These are phyloP conservation scores for Bugulina stolonifera DNA, from an alignment of 2,888 invertebrate species.

Conservation along the genomic window DNA sequence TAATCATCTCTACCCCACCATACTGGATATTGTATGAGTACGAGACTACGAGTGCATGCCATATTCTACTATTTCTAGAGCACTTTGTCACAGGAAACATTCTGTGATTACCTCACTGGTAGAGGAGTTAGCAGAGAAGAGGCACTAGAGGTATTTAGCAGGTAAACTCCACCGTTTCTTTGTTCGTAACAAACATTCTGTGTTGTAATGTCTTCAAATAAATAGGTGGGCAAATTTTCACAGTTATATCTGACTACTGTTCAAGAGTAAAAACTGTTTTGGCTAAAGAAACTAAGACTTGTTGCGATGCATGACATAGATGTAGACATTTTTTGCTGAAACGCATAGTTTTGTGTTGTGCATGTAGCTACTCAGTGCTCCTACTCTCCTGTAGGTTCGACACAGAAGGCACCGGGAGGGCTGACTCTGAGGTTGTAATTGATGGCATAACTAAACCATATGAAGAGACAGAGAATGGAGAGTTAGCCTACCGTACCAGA, in stretches of 20 bases:
- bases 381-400: slow-evolving; percentile 37
- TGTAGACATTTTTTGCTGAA: too few relatives aligned
- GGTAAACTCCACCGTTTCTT: slow-evolving; percentile 2
- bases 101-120: slow-evolving; percentile 46
- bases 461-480: slow-evolving; percentile 40
- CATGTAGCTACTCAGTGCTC: not conserved
- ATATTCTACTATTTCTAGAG: not conserved
- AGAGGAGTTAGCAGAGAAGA: slow-evolving; percentile 44
- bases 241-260: too few relatives aligned
- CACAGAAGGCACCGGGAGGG: slow-evolving; percentile 48
- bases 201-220: too few relatives aligned
- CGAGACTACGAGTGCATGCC: too few relatives aligned
- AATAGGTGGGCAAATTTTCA: too few relatives aligned
- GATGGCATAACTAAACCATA: slow-evolving; percentile 41
- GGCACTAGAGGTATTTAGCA: slow-evolving; percentile 36
- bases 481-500: slow-evolving; percentile 44
- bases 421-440: slow-evolving; percentile 43
- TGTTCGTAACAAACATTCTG: too few relatives aligned
- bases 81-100: slow-evolving; percentile 30
- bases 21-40: too few relatives aligned
- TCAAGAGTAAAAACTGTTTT: too few relatives aligned
- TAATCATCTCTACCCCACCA: too few relatives aligned
- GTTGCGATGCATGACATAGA: too few relatives aligned
- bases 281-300: too few relatives aligned
- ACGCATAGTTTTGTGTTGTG: too few relatives aligned